Evolutionary conservation across 2,797 vertebrate genomes (phyloP), one percentile per base, ranked within the genome.

Genomic region (Sparus aurata): DNA sequence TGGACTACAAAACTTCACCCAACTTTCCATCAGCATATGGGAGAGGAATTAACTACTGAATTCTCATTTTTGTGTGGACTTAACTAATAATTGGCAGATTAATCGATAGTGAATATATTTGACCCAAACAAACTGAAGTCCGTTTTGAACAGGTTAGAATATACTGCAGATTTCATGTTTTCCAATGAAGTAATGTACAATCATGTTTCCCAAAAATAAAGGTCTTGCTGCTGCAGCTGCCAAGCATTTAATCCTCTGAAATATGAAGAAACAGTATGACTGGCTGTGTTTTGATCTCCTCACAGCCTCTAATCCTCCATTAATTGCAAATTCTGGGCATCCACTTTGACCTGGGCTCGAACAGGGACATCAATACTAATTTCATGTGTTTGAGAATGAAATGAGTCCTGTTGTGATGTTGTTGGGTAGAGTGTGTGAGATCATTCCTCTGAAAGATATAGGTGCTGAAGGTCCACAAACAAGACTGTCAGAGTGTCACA

Each of bases 211-310:
- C 41, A 78, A 75, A 80, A 70, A 73, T 72, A 16, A 86, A 80
- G 60, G 69, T 71, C 67, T 23, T 30, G 30, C 63, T 20, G 52
- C 45, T 16, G 50, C 34, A 84, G 78, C 85, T 85, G 77, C 60
- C 85, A 75, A 88, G 80, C 69, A 70, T 87, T 75, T 93, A 91
- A 92, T 93, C 90, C 87, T 71, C 82, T 85, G 71, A 93, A 91
- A 87, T 89, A 93, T 91, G 85, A 90, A 91, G 90, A 81, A 89
- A 88, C 72, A 22, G 72, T 67, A 69, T 72, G 82, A 82, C 73
- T 69, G 73, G 59, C 72, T 68, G 61, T 79, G 86, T 91, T 93
- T 90, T 89, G 78, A 91, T 90, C 88, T 91, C 71, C 73, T 73
- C 18, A 11, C 82, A 66, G 77, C 65, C 64, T 76, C 45, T 92